phyloP scores from a whole-genome alignment of 2,888 invertebrate species.

The Heteromyza rotundicornis region DNA sequence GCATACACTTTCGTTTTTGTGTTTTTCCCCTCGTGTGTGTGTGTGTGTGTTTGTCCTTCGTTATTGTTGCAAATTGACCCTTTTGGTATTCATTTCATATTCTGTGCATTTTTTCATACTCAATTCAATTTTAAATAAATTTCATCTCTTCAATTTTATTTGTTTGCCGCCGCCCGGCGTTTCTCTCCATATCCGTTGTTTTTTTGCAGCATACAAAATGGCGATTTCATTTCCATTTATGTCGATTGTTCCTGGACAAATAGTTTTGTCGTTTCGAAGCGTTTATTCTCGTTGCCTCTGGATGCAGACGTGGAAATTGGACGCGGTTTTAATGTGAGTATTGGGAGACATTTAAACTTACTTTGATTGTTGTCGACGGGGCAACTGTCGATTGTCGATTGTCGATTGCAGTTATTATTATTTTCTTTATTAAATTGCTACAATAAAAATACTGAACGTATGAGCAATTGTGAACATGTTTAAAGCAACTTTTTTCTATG shows the following conservation, averaged over 20 bases:
- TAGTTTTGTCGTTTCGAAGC: slow-evolving; percentile 62
- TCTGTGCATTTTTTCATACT: background rate
- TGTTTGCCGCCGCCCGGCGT: slow-evolving; percentile 19
- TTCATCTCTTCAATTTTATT: slow-evolving; percentile 26
- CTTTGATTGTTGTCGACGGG: background rate
- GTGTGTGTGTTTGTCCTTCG: too few species aligned
- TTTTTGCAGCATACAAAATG: slow-evolving; percentile 58
- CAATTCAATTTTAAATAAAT: slow-evolving; percentile 27
- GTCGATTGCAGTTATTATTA: too few species aligned
- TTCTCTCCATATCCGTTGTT: slow-evolving; percentile 24
- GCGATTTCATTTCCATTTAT: slow-evolving; percentile 62
- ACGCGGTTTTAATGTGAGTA: slow-evolving; percentile 61
- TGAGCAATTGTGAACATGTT: background rate
- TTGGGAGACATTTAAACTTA: slow-evolving; percentile 30
- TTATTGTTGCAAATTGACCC: too few species aligned
- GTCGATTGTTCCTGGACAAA: slow-evolving; percentile 62
- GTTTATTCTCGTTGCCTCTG: slow-evolving; percentile 57
- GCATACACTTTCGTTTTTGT: background rate
- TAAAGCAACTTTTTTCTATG: background rate
- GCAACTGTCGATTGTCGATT: too few species aligned
- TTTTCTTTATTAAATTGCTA: too few species aligned
- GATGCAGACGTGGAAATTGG: slow-evolving; percentile 61
- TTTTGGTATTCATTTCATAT: slow-evolving; percentile 3
- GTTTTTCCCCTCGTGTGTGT: too few species aligned
- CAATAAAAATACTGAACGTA: background rate